A percentile compares a stretch with the other conserved stretches of the same genome.
phyloP scores from a whole-genome alignment of 2,888 invertebrate species.

The Mimachlamys varia region DNA sequence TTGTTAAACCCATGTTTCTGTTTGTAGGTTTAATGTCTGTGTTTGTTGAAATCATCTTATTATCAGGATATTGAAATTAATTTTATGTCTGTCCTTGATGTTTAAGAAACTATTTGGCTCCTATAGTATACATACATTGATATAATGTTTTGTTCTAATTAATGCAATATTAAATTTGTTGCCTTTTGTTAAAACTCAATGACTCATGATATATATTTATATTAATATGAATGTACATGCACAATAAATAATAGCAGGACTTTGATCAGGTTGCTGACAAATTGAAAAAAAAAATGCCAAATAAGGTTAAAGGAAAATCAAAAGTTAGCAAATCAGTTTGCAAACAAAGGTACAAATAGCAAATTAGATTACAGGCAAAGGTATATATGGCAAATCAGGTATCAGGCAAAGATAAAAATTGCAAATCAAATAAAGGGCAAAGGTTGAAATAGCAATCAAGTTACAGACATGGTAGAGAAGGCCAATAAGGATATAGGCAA shows the following conservation, averaged over 20 bases:
- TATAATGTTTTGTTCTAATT: no score
- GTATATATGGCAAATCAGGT: not conserved
- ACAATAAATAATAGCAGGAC: no score
- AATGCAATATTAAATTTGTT: no score
- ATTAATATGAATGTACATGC: no score
- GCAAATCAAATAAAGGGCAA: not conserved
- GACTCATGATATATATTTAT: no score
- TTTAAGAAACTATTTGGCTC: no score
- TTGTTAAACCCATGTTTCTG: not conserved
- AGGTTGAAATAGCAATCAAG: not conserved
- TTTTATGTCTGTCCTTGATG: no score
- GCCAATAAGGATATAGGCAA: no score
- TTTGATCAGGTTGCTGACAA: no score
- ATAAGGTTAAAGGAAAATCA: not conserved
- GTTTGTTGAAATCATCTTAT: not conserved
- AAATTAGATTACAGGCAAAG: not conserved
- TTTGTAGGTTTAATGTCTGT: not conserved
- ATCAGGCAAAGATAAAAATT: not conserved
- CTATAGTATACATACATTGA: no score
- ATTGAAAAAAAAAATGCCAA: no score
- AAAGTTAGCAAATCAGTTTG: not conserved
- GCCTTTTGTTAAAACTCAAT: no score
- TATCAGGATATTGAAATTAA: not conserved
- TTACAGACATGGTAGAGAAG: not conserved
- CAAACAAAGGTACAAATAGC: not conserved